These are phyloP conservation scores for Amblyopsis rosae DNA, from an alignment of 2,113 vertebrate genomes.

Conservation along the genomic window DNA sequence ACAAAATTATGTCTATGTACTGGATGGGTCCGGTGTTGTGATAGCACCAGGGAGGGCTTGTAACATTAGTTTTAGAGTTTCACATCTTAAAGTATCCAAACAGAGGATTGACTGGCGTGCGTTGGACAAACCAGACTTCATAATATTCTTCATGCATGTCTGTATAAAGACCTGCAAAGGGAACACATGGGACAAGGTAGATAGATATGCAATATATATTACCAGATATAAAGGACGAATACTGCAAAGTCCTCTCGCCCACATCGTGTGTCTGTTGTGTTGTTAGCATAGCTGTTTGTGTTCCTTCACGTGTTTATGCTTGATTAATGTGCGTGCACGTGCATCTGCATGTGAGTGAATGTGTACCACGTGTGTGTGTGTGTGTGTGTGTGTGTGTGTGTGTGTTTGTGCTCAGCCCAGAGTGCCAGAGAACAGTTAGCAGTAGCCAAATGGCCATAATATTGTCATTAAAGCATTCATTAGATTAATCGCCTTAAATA, in stretches of 20 bases:
- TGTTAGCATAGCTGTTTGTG: constrained; percentile 1
- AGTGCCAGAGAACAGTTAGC: constrained; percentile 34
- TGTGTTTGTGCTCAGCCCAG: constrained; percentile 8
- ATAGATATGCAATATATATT: too few relatives aligned
- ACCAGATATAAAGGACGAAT: too few relatives aligned
- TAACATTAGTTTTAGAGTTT: neutral
- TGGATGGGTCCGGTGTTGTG: neutral
- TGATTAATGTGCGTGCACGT: neutral
- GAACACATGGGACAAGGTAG: too few relatives aligned
- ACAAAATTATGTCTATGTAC: neutral
- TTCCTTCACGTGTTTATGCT: neutral
- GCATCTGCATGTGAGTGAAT: constrained; percentile 3
- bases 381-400: constrained; percentile 14
- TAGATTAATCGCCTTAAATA: constrained; percentile 70
- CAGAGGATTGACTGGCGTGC: too few relatives aligned
- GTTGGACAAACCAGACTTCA: too few relatives aligned
- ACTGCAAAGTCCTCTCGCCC: too few relatives aligned
- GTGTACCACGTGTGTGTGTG: constrained; percentile 8
- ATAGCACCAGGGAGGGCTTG: neutral
- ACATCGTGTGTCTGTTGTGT: neutral
- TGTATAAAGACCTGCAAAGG: too few relatives aligned
- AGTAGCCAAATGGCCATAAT: constrained; percentile 66
- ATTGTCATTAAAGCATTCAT: constrained; percentile 67
- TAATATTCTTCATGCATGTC: too few relatives aligned
- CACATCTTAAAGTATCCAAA: neutral